Conservation (phyloP, 2,888 invertebrate genomes). For the Leucophenga maculata region DNA sequence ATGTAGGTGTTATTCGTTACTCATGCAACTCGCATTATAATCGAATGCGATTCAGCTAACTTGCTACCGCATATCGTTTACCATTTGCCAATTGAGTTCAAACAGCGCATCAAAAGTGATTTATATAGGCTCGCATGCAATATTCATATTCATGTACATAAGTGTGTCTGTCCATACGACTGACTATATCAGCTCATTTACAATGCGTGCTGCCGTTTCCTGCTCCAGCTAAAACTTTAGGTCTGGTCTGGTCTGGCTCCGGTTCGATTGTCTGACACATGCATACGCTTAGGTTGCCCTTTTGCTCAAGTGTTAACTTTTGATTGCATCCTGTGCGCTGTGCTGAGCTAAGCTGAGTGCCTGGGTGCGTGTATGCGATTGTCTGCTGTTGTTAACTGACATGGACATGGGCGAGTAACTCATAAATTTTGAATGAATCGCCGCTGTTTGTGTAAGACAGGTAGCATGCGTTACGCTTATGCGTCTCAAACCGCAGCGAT, state of each 20-base stretch:
- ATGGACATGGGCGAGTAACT: constrained; percentile 25
- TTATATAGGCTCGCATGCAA: no score
- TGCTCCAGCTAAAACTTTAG: no score
- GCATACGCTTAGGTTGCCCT: neutral
- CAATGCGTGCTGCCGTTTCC: no score
- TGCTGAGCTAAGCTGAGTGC: neutral
- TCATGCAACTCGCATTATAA: no score
- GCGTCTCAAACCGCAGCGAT: neutral
- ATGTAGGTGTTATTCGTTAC: no score
- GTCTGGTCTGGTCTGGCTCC: neutral
- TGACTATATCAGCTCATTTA: no score
- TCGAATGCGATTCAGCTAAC: no score
- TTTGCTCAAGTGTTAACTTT: constrained; percentile 20
- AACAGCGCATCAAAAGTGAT: no score
- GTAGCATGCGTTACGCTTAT: constrained; percentile 23
- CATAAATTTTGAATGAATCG: constrained; percentile 33
- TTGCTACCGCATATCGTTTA: no score
- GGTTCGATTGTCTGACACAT: neutral
- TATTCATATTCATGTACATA: no score
- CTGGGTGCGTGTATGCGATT: neutral
- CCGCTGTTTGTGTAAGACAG: constrained; percentile 22
- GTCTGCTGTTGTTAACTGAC: constrained; percentile 8
- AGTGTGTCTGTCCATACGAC: no score
- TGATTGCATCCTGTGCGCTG: constrained; percentile 14
- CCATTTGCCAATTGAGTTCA: no score